A percentile compares a stretch with the other conserved stretches of the same genome.
These are phyloP conservation scores for Parnassius mnemosyne DNA, from an alignment of 2,888 invertebrate species.

Conservation along the genomic window DNA sequence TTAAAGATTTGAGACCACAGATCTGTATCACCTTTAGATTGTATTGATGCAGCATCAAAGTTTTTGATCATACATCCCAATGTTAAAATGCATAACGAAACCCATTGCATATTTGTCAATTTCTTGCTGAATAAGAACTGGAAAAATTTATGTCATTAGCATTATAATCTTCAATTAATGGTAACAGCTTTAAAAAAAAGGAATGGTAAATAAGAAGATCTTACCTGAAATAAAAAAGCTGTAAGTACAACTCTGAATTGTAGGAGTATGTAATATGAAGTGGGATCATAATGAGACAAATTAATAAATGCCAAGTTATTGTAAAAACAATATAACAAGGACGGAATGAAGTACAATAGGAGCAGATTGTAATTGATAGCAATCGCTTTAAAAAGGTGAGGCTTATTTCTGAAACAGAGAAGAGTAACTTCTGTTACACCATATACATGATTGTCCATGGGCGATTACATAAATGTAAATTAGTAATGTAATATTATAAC, in stretches of 20 bases:
- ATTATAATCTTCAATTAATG: not conserved
- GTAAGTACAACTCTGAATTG: constrained; percentile 96
- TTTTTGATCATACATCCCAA: constrained; percentile 95
- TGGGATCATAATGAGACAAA: constrained; percentile 94
- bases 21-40: constrained; percentile 46
- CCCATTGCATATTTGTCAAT: constrained; percentile 91
- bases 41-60: constrained; percentile 77
- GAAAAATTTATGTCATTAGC: constrained; percentile 42
- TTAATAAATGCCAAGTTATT: constrained; percentile 96
- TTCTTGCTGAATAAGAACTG: constrained; percentile 93
- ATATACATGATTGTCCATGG: not conserved
- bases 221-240: constrained; percentile 94
- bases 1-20: constrained; percentile 72
- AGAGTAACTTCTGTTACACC: not conserved
- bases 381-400: constrained; percentile 79
- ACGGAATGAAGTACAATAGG: constrained; percentile 92
- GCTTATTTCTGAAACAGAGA: constrained; percentile 81
- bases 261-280: constrained; percentile 93
- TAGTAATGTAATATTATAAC: too few relatives aligned
- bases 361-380: constrained; percentile 83
- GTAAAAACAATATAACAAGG: constrained; percentile 94
- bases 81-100: constrained; percentile 92
- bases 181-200: constrained; percentile 6
- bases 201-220: constrained; percentile 13
- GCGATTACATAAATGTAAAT: not conserved